Conservation (phyloP, 2,113 vertebrate species). For the Sula dactylatra region DNA sequence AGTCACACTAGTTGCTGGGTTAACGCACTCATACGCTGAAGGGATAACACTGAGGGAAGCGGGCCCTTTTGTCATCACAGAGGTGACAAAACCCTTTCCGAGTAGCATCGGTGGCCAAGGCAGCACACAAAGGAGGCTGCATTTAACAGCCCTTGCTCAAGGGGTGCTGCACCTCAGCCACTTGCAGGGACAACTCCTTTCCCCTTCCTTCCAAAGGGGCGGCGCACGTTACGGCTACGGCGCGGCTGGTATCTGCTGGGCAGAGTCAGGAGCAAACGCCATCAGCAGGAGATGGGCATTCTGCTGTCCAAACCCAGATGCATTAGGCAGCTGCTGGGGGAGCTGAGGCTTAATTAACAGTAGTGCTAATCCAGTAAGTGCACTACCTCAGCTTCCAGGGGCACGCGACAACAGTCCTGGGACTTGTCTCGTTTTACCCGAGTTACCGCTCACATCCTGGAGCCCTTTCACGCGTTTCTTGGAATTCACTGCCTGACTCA, state of each 20-base stretch:
- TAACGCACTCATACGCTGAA: neutral
- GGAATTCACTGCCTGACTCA: neutral
- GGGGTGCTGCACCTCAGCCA: neutral
- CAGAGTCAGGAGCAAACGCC: neutral
- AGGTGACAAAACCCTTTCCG: neutral
- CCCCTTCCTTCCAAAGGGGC: too few relatives aligned
- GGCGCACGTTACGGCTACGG: accelerated
- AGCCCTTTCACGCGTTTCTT: neutral
- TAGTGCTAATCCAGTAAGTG: neutral
- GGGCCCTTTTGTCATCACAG: neutral
- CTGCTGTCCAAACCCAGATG: neutral
- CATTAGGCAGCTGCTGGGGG: neutral
- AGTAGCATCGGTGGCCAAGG: too few relatives aligned
- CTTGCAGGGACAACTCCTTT: accelerated
- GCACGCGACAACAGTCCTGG: neutral
- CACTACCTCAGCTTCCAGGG: neutral
- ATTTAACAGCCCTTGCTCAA: neutral
- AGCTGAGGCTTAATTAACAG: neutral
- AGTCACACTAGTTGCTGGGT: neutral
- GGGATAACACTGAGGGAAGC: neutral
- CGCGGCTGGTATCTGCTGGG: neutral
- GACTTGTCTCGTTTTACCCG: neutral
- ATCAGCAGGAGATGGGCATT: too few relatives aligned
- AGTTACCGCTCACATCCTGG: neutral
- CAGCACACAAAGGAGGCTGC: neutral